Evolutionary conservation across 2,113 vertebrate species (phyloP), one percentile per base, ranked within the genome.

Genomic region (Alligator sinensis): DNA sequence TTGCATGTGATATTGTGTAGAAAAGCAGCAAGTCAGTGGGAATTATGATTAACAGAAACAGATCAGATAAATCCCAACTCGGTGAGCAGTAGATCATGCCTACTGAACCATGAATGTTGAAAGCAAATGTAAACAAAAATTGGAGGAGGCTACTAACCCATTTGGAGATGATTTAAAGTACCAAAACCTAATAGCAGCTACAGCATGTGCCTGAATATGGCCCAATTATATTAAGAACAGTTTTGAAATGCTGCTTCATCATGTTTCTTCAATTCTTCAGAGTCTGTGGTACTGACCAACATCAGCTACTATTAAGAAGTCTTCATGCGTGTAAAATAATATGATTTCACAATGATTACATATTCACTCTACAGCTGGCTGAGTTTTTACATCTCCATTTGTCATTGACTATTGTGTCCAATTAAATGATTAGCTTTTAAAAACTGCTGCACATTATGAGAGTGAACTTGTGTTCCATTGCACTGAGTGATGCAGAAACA

Each of bases 271-370:
- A 97, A 97, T 98, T 98, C 98, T 98, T 98, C 98, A 98, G 97
- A 97, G 97, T 97, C 92, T 93, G 79, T 61, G 30, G 96, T 97
- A 97, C 98, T 98, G 99, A 99, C 99, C 99, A 97, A 97, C 98
- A 98, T 98, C 97, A 99, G 98, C 99, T 98, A 99, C 98, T 98
- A 99, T 99, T 99, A 99, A 99, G 98, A 98, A 98, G 98, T 99
- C 98, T 98, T 99, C 98, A 99, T 99, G 99, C 99, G 98, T 99
- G 99, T 99, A 99, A 99, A 99, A 99, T 99, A 98, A 99, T 99
- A 99, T 99, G 99, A 99, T 99, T 99, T 99, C 98, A 99, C 99
- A 99, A 99, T 99, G 99, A 99, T 99, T 99, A 99, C 99, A 99
- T 99, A 99, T 99, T 99, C 99, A 99, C 97, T 99, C 99, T 99